These are phyloP conservation scores for Exephanes ischioxanthus DNA, from an alignment of 2,888 invertebrate genomes.

Conservation along the genomic window DNA sequence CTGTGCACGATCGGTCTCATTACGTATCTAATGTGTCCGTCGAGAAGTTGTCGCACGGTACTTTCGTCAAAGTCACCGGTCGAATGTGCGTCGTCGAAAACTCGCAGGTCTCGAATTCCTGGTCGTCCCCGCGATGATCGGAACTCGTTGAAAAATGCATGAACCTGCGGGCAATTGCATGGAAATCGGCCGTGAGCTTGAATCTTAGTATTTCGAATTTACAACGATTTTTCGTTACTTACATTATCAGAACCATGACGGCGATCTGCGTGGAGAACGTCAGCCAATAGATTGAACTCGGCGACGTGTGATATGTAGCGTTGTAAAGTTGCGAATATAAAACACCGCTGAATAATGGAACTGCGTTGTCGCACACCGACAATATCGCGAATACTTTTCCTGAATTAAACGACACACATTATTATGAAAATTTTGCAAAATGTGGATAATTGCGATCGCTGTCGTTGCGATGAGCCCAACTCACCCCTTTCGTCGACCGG, in stretches of 20 bases:
- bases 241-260: slow-evolving; percentile 90
- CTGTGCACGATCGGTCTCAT: too few relatives aligned
- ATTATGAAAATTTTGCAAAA: too few relatives aligned
- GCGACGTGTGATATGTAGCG: slow-evolving; percentile 87
- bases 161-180: slow-evolving; percentile 76
- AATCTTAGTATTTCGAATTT: background rate
- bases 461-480: background rate
- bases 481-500: slow-evolving; percentile 90
- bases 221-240: slow-evolving; percentile 84
- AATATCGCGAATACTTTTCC: slow-evolving; percentile 92
- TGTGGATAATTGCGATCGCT: too few relatives aligned
- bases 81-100: slow-evolving; percentile 14
- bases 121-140: slow-evolving; percentile 73
- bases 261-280: slow-evolving; percentile 90
- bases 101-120: slow-evolving; percentile 42
- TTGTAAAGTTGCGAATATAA: slow-evolving; percentile 91
- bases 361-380: slow-evolving; percentile 93
- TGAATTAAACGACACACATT: slow-evolving; percentile 79
- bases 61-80: background rate
- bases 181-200: slow-evolving; percentile 1
- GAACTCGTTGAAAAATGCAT: slow-evolving; percentile 82
- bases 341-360: slow-evolving; percentile 91
- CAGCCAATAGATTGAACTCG: slow-evolving; percentile 90
- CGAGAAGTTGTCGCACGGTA: background rate
- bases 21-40: too few relatives aligned